A percentile compares a stretch with the other conserved stretches of the same genome.
phyloP scores from a whole-genome alignment of 2,113 vertebrate genomes.

The Limanda limanda region DNA sequence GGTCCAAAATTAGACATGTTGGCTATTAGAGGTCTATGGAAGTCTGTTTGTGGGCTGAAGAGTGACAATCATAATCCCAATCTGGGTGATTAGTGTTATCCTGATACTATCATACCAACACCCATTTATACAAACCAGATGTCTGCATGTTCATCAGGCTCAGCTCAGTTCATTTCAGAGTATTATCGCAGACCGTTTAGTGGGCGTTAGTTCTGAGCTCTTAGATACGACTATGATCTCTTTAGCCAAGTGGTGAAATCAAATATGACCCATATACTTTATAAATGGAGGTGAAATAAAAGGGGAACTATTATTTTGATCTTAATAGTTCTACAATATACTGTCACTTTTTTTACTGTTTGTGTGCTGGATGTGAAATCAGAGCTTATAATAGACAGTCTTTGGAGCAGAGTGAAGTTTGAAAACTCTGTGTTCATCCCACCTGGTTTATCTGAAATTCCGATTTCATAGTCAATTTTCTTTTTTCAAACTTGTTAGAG shows the following conservation, averaged over 20 bases:
- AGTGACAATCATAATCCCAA: conserved; percentile 59
- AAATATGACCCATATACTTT: background rate
- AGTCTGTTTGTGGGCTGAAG: conserved; percentile 25
- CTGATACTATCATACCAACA: conserved; percentile 56
- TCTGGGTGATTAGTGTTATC: conserved; percentile 58
- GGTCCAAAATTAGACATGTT: background rate
- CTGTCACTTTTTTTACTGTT: no score
- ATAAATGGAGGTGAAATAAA: background rate
- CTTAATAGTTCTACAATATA: background rate
- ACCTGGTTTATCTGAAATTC: no score
- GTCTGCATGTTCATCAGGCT: conserved; percentile 29
- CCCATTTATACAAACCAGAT: conserved; percentile 32
- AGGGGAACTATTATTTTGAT: background rate
- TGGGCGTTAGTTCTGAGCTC: background rate
- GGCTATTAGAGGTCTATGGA: conserved; percentile 6
- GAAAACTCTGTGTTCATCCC: no score
- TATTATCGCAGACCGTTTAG: conserved; percentile 16
- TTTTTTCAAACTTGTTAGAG: no score
- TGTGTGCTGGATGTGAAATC: no score
- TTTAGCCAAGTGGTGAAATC: conserved; percentile 5
- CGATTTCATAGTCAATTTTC: no score
- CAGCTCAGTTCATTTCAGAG: background rate
- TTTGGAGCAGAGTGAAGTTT: no score
- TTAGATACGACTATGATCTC: conserved; percentile 7
- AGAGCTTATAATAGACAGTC: no score